Evolutionary conservation across 2,113 vertebrate species (phyloP), one percentile per base, ranked within the genome.

Genomic region (Phyllostomus hastatus): DNA sequence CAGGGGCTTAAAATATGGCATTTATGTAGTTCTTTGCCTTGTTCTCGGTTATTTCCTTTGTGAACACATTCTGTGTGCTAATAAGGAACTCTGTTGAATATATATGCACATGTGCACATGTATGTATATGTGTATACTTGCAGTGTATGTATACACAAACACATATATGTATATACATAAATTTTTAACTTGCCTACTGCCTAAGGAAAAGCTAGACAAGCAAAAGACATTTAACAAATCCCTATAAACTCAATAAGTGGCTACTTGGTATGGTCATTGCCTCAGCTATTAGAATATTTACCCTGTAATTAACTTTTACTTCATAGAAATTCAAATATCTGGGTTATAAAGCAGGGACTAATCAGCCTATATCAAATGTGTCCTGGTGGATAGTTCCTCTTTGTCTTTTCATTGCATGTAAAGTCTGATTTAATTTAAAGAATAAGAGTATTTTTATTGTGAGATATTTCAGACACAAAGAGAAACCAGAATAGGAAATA

Each of bases 351-450:
- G 54, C 41, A 73, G 17, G 9, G 1, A 75, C n/a, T 64, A 2
- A 54, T 70, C 31, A 57, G 46, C 1, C 70, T 96, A 35, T 52
- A 64, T 15, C 75, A 80, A 76, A 52, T 81, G 4, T 61, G 8
- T 64, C 22, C 41, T 12, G 59, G 7, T 90, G 24, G 31, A 61
- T 26, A 80, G 16, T 5, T 50, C 52, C 20, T 79, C 16, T 64
- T 31, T 69, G 52, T 48, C 4, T 94, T 91, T 76, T 73, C n/a
- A 17, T 38, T 24, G 10, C 22, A 33, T 31, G 28, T 75, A 80
- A 94, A 92, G 33, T 95, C 35, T 88, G 28, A 17, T 57, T n/a
- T 70, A 38, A n/a, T 61, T 90, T 46, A n/a, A 79, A 93, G 78
- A 84, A 88, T 28, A 57, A 46, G 64, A 73, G 9, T 64, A 80